phyloP scores from a whole-genome alignment of 2,113 vertebrate species.

The Chloropsis cyanopogon region DNA sequence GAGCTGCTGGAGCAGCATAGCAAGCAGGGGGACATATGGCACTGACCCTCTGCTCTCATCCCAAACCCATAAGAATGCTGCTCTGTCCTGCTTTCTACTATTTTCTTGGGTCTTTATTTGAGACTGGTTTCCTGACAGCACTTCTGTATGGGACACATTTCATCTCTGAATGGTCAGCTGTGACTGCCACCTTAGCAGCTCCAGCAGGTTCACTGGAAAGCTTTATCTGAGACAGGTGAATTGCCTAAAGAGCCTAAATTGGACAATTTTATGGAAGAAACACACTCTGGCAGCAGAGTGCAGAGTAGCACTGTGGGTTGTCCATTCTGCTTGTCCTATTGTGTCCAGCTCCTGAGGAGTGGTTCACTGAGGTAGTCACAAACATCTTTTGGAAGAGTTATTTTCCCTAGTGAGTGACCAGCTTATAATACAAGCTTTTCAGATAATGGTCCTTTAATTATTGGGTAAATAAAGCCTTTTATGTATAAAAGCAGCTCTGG shows the following conservation, averaged over 20 bases:
- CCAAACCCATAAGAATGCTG: accelerated
- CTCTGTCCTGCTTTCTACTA: accelerated
- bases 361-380: background rate
- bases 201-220: background rate
- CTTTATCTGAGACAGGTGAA: background rate
- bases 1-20: background rate
- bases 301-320: background rate
- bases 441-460: background rate
- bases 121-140: background rate
- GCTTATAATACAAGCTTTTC: background rate
- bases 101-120: background rate
- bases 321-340: background rate
- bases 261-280: background rate
- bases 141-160: background rate
- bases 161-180: background rate
- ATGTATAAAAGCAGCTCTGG: background rate
- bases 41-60: background rate
- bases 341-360: background rate
- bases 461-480: background rate
- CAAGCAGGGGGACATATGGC: background rate
- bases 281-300: background rate
- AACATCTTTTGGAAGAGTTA: background rate
- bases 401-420: background rate
- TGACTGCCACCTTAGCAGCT: background rate
- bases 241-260: background rate